Percentiles rank a stretch among this genome's conserved stretches.
These are phyloP conservation scores for Pogonocichla stellata DNA, from an alignment of 2,113 vertebrate genomes.

Conservation along the genomic window DNA sequence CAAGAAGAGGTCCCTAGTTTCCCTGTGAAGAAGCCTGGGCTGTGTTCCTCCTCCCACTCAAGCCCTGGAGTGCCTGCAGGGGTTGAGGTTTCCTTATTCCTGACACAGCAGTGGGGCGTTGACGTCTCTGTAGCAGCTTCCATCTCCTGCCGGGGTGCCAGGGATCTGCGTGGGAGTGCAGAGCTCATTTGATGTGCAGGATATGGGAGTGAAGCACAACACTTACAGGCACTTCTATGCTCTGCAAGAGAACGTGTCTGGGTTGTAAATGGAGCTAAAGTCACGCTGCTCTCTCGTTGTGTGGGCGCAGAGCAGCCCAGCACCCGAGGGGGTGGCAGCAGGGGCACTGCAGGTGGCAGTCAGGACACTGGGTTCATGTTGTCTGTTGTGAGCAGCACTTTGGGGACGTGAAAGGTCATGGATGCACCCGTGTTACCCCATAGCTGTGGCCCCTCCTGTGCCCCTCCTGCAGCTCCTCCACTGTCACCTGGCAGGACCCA, in stretches of 20 bases:
- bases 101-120: neutral
- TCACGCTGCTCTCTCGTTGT: accelerated
- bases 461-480: neutral
- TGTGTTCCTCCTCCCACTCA: neutral
- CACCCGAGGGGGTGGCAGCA: accelerated
- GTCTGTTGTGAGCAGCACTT: accelerated
- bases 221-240: neutral
- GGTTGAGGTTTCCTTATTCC: neutral
- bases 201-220: neutral
- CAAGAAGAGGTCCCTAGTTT: neutral
- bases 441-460: accelerated
- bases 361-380: neutral
- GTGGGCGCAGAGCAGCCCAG: neutral
- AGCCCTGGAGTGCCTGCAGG: neutral
- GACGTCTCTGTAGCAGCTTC: neutral
- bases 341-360: neutral
- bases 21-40: neutral
- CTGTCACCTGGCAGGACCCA: accelerated
- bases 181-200: neutral
- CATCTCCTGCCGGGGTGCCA: neutral
- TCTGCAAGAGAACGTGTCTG: neutral
- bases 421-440: accelerated
- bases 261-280: neutral
- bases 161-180: neutral
- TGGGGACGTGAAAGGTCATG: accelerated